Conservation (phyloP, 2,113 vertebrate species). For the Pitta sordida region DNA sequence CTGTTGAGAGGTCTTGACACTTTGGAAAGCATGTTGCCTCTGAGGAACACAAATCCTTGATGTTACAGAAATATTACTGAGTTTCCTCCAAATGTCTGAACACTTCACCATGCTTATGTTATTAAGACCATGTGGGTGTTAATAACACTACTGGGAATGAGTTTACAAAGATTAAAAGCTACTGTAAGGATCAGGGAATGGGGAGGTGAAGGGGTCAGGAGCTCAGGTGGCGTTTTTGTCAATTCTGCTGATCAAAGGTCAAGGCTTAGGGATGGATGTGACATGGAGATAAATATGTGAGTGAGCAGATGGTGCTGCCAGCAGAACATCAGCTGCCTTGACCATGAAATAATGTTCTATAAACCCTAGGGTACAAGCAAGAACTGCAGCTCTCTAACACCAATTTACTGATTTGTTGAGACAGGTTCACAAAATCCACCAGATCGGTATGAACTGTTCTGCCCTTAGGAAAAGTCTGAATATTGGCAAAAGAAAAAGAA, state of each 20-base stretch:
- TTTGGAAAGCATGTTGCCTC: neutral
- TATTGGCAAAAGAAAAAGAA: neutral
- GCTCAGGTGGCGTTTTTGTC: slow-evolving; percentile 48
- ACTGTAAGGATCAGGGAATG: neutral
- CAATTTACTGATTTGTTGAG: neutral
- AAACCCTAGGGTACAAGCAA: neutral
- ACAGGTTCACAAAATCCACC: neutral
- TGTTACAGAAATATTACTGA: neutral
- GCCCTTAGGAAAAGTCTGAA: neutral
- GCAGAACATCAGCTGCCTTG: slow-evolving; percentile 27
- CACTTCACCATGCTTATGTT: neutral
- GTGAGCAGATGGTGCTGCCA: slow-evolving; percentile 39
- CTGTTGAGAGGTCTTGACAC: neutral
- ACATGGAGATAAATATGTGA: slow-evolving; percentile 14
- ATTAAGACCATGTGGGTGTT: neutral
- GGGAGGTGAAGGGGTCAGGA: slow-evolving; percentile 35
- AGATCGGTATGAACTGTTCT: neutral
- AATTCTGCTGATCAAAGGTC: slow-evolving; percentile 31
- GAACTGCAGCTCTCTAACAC: neutral
- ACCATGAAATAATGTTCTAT: neutral
- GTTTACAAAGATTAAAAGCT: slow-evolving; percentile 2
- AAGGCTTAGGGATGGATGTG: slow-evolving; percentile 21
- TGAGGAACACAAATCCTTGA: neutral
- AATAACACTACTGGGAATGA: neutral
- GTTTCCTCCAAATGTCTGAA: neutral